Evolutionary conservation across 2,888 invertebrate genomes (phyloP).

Genomic region (Nephrotoma flavescens): DNA sequence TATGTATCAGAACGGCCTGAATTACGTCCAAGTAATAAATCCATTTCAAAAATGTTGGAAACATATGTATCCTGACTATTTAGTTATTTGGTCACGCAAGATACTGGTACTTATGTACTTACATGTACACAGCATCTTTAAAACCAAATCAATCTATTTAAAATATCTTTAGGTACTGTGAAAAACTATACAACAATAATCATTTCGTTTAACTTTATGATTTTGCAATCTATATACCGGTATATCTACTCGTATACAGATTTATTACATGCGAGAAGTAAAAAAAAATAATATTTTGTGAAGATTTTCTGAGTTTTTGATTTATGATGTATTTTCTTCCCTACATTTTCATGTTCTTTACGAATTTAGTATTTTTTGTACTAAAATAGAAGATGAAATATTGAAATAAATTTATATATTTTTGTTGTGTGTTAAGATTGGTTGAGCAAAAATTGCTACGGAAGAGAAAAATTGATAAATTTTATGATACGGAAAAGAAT

Average conservation of each 20-base stretch:
- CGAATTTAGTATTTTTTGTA: neutral
- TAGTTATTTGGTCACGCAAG: neutral
- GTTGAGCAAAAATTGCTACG: neutral
- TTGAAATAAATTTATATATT: neutral
- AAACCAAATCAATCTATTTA: neutral
- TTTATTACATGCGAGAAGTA: neutral
- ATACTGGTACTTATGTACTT: neutral
- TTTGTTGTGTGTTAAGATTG: neutral
- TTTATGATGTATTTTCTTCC: neutral
- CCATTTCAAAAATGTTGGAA: neutral
- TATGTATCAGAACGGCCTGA: neutral
- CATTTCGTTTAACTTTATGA: neutral
- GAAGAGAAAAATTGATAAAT: neutral
- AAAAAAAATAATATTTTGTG: neutral
- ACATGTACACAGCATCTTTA: neutral
- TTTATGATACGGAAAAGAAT: neutral
- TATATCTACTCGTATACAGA: neutral
- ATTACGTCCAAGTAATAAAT: neutral
- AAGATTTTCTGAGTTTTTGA: neutral
- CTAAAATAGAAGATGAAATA: neutral
- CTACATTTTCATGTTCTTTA: neutral
- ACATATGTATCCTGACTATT: neutral
- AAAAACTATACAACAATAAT: neutral
- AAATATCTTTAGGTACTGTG: neutral
- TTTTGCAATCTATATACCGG: neutral